Conservation (phyloP, 2,113 vertebrate genomes). For the Fregetta grallaria region DNA sequence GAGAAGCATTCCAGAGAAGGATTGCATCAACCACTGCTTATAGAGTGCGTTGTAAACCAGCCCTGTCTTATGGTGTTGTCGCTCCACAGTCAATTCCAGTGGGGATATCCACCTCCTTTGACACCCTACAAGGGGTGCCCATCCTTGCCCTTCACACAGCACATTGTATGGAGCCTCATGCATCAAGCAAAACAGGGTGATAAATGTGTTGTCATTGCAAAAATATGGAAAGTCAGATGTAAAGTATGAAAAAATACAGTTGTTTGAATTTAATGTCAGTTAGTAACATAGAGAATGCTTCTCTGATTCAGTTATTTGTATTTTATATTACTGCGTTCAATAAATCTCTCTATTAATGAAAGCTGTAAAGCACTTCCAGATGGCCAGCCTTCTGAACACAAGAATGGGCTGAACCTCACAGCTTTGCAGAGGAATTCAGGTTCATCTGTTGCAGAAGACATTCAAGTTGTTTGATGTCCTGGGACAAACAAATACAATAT, state of each 20-base stretch:
- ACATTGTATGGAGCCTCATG: background rate
- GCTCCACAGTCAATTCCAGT: background rate
- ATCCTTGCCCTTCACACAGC: background rate
- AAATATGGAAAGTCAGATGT: background rate
- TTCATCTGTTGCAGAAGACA: background rate
- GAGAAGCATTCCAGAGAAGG: background rate
- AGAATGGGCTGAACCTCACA: background rate
- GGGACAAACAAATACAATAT: background rate
- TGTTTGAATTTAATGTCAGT: background rate
- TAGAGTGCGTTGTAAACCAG: background rate
- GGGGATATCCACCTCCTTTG: background rate
- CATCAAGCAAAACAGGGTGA: background rate
- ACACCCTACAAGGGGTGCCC: background rate
- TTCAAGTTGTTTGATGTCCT: too few relatives aligned
- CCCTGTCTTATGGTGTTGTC: background rate
- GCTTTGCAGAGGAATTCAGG: background rate
- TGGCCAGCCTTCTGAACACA: background rate
- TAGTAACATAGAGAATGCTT: background rate
- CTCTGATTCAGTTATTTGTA: conserved; percentile 6
- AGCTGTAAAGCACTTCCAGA: conserved; percentile 16
- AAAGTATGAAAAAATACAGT: background rate
- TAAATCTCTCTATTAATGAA: conserved; percentile 23
- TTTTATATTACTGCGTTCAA: background rate
- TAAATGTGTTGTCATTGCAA: background rate
- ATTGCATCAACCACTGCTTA: background rate